Conservation (phyloP, 2,113 vertebrate species). For the Camelus dromedarius region DNA sequence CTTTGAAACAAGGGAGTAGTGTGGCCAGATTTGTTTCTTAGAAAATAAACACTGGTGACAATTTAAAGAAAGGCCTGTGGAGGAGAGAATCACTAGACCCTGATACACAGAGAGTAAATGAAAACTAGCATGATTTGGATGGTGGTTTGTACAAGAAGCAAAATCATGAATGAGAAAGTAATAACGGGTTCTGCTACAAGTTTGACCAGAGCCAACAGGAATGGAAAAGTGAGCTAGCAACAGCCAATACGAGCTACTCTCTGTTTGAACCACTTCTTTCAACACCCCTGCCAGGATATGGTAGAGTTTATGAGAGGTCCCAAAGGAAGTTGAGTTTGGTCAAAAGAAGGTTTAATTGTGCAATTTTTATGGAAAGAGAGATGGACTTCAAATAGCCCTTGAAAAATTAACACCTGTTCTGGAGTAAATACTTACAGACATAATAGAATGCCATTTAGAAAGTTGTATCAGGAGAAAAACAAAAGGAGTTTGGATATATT, state of each 20-base stretch:
- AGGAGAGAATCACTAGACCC: not conserved
- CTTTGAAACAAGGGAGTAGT: not conserved
- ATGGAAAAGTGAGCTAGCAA: not conserved
- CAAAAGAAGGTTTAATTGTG: not conserved
- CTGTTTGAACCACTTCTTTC: not conserved
- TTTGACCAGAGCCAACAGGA: not conserved
- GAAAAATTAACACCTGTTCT: constrained; percentile 27
- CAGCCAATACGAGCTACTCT: not conserved
- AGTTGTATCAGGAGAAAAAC: not conserved
- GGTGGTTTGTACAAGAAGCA: not conserved
- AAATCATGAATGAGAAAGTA: not conserved
- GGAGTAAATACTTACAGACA: constrained; percentile 48
- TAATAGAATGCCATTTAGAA: constrained; percentile 44
- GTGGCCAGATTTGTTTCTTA: not conserved
- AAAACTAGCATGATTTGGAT: not conserved
- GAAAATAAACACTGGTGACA: not conserved
- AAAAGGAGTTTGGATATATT: not conserved
- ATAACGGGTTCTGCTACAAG: not conserved
- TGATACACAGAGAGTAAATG: not conserved
- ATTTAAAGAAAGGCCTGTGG: not conserved
- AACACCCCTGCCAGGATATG: not conserved
- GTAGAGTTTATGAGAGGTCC: not conserved
- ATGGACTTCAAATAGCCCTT: constrained; percentile 51
- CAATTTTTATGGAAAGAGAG: constrained; percentile 6
- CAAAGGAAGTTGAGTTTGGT: not conserved